Base-by-base conservation (phyloP, 2,888 invertebrate species). In the Frankliniella fusca region DNA sequence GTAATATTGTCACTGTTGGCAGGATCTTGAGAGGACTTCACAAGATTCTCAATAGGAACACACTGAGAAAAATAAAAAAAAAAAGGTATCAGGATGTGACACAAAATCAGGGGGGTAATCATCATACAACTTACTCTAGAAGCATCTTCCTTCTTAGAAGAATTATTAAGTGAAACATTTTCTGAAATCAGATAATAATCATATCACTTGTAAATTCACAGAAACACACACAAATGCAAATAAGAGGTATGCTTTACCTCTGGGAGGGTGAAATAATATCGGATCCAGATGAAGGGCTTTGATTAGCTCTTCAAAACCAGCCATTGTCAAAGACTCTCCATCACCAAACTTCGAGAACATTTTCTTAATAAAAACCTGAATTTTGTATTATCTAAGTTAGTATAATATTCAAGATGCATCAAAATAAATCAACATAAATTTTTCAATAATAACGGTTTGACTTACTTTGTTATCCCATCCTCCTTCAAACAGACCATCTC, bases 251-350 rank as follows among this genome's bases (percentile, higher is more conserved):
- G 38, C 28, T 54, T 80, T 82, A 80, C 82, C 54, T 82, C 27
- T 48, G 48, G 80, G 27, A 82, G 61, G 65, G 54, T 76, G 23
- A n/a, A 76, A 76, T 76, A 83, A 49, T 23, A 81, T 87, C 83
- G 90, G 90, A 82, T 90, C 87, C 7, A 93, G 88, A 27, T 92
- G 91, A 84, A 94, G 86, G 80, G 90, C 91, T 81, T 89, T 88
- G 15, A 95, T 88, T 89, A 95, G 90, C 82, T 88, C 91, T 84
- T 93, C 92, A 85, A 95, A 94, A n/a, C 93, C 93, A 8, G 91
- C 90, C 84, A 90, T 85, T 15, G 92, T 92, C 88, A 93, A 90
- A 70, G 89, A 91, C 10, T 90, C 89, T 0, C 90, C 91, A 86
- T 93, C 91, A 0, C 94, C 93, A 86, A 92, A 94, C 86, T 90